phyloP scores from a whole-genome alignment of 2,888 invertebrate species.

The Diarsia rubi region DNA sequence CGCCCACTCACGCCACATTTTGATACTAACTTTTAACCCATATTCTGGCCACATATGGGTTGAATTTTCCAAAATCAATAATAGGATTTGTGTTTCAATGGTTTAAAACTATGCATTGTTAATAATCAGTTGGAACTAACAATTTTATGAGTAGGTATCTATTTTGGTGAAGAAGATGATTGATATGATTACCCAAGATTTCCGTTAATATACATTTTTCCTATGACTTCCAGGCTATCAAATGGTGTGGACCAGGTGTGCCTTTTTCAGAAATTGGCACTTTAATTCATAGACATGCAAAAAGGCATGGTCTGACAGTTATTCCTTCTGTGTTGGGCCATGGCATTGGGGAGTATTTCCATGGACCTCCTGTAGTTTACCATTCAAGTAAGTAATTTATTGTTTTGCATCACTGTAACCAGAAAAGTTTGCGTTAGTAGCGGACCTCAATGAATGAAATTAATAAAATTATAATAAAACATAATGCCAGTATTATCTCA shows the following conservation, averaged over 20 bases:
- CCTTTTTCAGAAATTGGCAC: conserved; percentile 92
- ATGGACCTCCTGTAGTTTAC: conserved; percentile 97
- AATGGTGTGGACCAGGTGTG: conserved; percentile 91
- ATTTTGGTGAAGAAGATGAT: no score
- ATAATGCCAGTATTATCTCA: no score
- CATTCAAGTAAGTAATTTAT: conserved; percentile 93
- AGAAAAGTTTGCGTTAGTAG: background rate
- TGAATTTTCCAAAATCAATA: background rate
- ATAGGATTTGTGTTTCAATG: background rate
- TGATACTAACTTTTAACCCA: background rate
- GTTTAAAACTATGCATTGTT: background rate
- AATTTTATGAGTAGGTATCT: background rate
- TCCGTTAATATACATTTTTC: background rate
- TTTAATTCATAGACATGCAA: conserved; percentile 92
- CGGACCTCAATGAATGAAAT: background rate
- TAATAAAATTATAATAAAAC: background rate
- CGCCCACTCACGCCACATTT: background rate
- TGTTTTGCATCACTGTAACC: background rate
- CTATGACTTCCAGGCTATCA: conserved; percentile 84
- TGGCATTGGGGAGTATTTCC: conserved; percentile 98
- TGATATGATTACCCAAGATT: background rate
- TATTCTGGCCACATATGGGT: background rate
- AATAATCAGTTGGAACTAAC: background rate
- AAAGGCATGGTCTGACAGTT: conserved; percentile 91
- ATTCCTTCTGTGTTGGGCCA: conserved; percentile 97